Conservation (phyloP, 2,113 vertebrate species). For the Cygnus atratus region DNA sequence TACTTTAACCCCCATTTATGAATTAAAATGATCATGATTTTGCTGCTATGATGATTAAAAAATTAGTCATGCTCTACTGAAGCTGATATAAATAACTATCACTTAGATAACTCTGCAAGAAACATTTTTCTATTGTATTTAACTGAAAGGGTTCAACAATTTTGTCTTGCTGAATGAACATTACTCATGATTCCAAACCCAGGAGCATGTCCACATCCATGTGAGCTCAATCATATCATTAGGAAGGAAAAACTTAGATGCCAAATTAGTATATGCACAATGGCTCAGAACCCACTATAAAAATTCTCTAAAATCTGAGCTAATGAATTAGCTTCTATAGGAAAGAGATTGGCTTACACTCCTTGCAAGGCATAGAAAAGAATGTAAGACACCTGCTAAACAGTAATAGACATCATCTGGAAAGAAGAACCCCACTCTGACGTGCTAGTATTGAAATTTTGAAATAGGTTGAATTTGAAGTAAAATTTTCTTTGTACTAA, state of each 20-base stretch:
- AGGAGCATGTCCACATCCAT: neutral
- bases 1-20: neutral
- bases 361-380: neutral
- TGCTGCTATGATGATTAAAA: neutral
- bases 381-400: neutral
- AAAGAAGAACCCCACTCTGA: neutral
- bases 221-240: neutral
- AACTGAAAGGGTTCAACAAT: neutral
- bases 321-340: neutral
- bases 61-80: neutral
- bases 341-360: neutral
- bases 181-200: neutral
- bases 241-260: neutral
- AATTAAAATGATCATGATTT: neutral
- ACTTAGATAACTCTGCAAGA: neutral
- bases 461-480: neutral
- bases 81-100: neutral
- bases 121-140: neutral
- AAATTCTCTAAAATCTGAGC: neutral
- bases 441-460: neutral
- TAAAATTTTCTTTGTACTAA: neutral
- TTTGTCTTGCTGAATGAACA: neutral
- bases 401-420: neutral
- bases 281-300: neutral
- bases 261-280: neutral